phyloP scores from a whole-genome alignment of 1,140 invertebrate genomes.

The Ylistrum balloti region DNA sequence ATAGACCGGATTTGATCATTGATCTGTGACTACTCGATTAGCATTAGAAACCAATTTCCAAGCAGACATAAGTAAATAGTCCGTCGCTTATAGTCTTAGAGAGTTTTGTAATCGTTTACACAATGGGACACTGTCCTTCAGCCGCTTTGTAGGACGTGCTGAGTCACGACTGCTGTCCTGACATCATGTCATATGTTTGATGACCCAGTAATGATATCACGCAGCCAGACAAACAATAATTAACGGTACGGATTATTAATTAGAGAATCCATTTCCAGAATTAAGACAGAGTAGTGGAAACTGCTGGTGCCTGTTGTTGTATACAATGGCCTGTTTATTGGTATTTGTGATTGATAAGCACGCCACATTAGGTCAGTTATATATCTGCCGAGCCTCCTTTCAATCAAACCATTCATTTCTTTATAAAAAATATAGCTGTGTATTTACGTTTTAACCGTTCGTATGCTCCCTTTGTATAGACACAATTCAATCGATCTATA shows the following conservation, averaged over 20 bases:
- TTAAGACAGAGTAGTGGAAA: background rate
- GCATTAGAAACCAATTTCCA: too few relatives aligned
- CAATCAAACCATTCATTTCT: background rate
- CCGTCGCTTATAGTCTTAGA: too few relatives aligned
- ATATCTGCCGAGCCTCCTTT: background rate
- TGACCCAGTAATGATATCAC: background rate
- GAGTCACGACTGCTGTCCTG: background rate
- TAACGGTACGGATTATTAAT: background rate
- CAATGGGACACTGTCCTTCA: too few relatives aligned
- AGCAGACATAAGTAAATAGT: too few relatives aligned
- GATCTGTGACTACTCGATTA: too few relatives aligned
- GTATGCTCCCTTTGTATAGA: background rate
- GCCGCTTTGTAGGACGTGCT: background rate
- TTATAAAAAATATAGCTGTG: background rate
- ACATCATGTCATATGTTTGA: background rate
- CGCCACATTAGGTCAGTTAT: background rate
- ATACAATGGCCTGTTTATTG: background rate
- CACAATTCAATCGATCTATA: background rate
- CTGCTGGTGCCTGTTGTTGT: background rate
- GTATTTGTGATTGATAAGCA: background rate
- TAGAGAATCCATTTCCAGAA: conserved; percentile 6
- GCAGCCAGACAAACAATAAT: background rate
- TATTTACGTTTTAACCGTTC: background rate
- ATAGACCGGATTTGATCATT: too few relatives aligned
- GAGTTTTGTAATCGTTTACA: too few relatives aligned